These are phyloP conservation scores for Phylloscopus collybita DNA, from an alignment of 2,797 vertebrate genomes.

Conservation along the genomic window DNA sequence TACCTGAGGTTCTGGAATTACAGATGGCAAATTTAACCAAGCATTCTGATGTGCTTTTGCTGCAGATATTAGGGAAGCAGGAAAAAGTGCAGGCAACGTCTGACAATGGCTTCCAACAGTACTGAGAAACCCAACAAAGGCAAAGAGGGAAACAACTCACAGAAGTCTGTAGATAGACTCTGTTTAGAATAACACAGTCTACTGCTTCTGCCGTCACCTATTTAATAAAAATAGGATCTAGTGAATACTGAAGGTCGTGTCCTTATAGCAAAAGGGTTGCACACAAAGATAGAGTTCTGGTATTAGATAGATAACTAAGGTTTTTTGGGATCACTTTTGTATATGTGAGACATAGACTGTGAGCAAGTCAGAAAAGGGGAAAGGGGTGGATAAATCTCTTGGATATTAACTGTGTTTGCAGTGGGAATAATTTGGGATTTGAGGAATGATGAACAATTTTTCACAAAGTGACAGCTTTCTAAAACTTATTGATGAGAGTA, in stretches of 20 bases:
- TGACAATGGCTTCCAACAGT: not conserved
- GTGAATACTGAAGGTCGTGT: not conserved
- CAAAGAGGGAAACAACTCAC: not conserved
- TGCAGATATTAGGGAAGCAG: not conserved
- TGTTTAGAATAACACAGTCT: not conserved
- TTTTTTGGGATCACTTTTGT: not conserved
- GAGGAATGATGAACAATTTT: not conserved
- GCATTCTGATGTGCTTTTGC: not conserved
- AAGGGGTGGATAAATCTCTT: not conserved
- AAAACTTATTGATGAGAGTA: not conserved
- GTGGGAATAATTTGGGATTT: not conserved
- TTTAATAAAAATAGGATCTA: not conserved
- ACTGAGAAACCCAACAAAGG: not conserved
- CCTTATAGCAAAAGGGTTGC: not conserved
- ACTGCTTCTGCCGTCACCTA: not conserved
- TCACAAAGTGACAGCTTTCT: not conserved
- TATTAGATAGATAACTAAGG: not conserved
- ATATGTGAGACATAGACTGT: not conserved
- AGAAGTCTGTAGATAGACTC: not conserved
- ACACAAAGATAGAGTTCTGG: not conserved
- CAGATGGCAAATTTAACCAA: conserved; percentile 31
- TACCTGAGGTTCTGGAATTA: conserved; percentile 28
- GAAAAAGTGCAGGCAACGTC: not conserved
- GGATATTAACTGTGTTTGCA: not conserved
- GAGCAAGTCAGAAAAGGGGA: rapidly evolving